These are phyloP conservation scores for Xenentodon cancila DNA, from an alignment of 2,797 vertebrate genomes.

Conservation along the genomic window DNA sequence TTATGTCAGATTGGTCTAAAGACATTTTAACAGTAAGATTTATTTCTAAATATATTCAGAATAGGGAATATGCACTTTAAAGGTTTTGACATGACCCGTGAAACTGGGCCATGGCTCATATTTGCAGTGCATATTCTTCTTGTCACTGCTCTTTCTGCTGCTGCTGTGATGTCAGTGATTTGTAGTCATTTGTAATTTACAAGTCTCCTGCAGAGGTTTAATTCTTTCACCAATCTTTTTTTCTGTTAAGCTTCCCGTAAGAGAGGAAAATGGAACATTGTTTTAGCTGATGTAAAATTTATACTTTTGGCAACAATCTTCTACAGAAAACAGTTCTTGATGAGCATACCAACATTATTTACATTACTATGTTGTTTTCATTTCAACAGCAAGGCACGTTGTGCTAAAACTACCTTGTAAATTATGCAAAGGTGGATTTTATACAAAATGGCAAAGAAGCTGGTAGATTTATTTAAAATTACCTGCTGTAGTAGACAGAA, in stretches of 20 bases:
- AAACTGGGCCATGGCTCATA: neutral
- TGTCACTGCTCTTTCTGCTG: neutral
- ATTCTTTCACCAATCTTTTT: neutral
- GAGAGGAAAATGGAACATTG: too few species aligned
- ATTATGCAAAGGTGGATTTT: neutral
- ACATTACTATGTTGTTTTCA: too few species aligned
- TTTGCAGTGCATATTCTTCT: constrained; percentile 3
- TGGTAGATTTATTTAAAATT: constrained; percentile 21
- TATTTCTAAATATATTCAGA: too few species aligned
- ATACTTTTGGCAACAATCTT: too few species aligned
- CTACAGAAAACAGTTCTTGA: too few species aligned
- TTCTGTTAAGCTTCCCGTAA: neutral
- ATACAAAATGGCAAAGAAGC: neutral
- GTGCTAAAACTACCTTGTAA: too few species aligned
- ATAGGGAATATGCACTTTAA: neutral
- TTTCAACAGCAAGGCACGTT: too few species aligned
- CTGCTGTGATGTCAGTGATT: neutral
- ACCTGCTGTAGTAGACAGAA: constrained; percentile 97
- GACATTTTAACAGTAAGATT: too few species aligned
- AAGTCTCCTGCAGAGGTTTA: neutral
- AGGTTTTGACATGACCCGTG: neutral
- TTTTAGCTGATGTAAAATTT: too few species aligned
- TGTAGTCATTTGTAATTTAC: neutral
- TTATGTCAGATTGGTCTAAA: too few species aligned
- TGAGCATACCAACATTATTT: too few species aligned